Percentiles rank a stretch among this genome's conserved stretches.
Conservation (phyloP, 1,140 invertebrate species). For the Drosophila lini region DNA sequence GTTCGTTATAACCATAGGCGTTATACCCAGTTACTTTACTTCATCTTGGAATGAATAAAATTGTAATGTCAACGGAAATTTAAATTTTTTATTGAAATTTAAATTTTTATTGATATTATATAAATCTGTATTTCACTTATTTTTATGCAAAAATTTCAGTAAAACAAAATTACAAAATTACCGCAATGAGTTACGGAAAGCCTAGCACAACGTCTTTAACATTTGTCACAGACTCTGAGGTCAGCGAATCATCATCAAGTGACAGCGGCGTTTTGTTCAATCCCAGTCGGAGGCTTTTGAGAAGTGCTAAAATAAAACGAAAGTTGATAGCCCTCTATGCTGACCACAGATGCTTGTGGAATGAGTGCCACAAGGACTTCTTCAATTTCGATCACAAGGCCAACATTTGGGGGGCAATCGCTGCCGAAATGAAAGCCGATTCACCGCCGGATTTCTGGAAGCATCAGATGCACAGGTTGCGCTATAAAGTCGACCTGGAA, state of each 20-base stretch:
- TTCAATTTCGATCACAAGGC: slow-evolving; percentile 47
- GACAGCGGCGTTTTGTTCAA: background rate
- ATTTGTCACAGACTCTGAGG: background rate
- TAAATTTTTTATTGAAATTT: background rate
- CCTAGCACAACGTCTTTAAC: background rate
- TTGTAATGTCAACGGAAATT: background rate
- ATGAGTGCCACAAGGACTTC: slow-evolving; percentile 54
- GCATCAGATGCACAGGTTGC: slow-evolving; percentile 35
- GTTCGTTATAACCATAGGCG: too few relatives aligned
- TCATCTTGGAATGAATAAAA: background rate
- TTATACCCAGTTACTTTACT: background rate
- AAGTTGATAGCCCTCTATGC: slow-evolving; percentile 60
- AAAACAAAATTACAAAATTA: background rate
- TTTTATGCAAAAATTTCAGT: background rate
- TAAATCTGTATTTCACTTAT: background rate
- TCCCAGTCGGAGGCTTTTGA: background rate
- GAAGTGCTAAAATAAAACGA: background rate
- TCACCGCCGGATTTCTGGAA: slow-evolving; percentile 52
- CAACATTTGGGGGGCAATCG: slow-evolving; percentile 52
- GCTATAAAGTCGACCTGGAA: slow-evolving; percentile 53
- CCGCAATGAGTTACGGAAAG: background rate
- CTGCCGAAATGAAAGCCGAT: slow-evolving; percentile 38
- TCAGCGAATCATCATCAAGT: background rate
- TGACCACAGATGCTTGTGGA: slow-evolving; percentile 59
- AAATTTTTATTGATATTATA: too few relatives aligned